Conservation (phyloP, 1,140 invertebrate genomes). For the Hesperophylax magnus region DNA sequence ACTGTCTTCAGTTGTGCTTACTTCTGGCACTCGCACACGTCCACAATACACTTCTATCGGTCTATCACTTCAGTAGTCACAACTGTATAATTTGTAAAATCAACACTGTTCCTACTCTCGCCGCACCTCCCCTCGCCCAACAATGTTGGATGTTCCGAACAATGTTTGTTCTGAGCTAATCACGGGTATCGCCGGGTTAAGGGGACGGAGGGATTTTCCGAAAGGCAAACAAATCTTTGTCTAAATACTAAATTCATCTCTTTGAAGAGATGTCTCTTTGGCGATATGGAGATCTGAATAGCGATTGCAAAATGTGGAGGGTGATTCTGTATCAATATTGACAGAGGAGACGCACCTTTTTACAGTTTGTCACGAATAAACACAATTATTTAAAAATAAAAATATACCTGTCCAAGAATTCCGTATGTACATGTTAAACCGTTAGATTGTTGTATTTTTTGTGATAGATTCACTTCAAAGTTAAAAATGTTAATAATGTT, state of each 20-base stretch:
- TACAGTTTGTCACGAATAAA: neutral
- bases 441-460: too few species aligned
- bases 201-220: slow-evolving; percentile 20
- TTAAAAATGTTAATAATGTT: too few species aligned
- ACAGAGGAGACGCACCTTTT: slow-evolving; percentile 16
- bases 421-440: too few species aligned
- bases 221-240: slow-evolving; percentile 57
- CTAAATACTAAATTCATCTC: slow-evolving; percentile 55
- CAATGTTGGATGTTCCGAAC: slow-evolving; percentile 46
- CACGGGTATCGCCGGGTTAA: slow-evolving; percentile 44
- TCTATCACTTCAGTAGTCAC: neutral
- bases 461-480: too few species aligned
- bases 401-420: too few species aligned
- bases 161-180: slow-evolving; percentile 57
- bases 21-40: too few species aligned
- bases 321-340: slow-evolving; percentile 27
- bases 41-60: too few species aligned
- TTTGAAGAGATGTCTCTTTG: slow-evolving; percentile 57
- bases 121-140: slow-evolving; percentile 18
- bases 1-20: too few species aligned
- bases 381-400: too few species aligned
- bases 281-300: slow-evolving; percentile 52
- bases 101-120: slow-evolving; percentile 5
- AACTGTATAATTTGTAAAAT: slow-evolving; percentile 35
- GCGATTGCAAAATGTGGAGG: slow-evolving; percentile 11